Evolutionary conservation across 2,888 invertebrate species (phyloP), one percentile per base, ranked within the genome.

Genomic region (Julus scanicus): DNA sequence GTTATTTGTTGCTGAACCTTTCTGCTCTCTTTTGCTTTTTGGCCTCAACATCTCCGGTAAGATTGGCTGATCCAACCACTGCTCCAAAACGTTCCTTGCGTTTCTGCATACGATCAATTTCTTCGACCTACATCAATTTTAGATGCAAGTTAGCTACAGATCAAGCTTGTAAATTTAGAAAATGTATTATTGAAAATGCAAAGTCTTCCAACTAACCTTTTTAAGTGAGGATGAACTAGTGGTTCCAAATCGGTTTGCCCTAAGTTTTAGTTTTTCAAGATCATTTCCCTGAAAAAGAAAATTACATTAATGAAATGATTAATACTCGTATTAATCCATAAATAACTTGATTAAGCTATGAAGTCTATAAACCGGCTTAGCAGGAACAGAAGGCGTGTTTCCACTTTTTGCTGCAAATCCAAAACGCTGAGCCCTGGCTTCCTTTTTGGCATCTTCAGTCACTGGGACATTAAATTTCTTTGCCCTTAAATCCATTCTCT

Each of bases 1-100:
- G n/a, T 20, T 85, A 85, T 40, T 85, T 87, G 17, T 80, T 20
- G 6, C 80, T 44, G 29, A 87, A 87, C 20, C 87, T 44, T n/a
- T 87, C 87, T 17, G 87, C 87, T 39, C 87, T 57, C 53, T 87
- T 87, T 44, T 37, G 39, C 29, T 87, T 87, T 29, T 71, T 63
- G 11, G 39, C 87, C 17, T 87, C 85, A 11, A 85, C 48, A 40
- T 85, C 85, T 11, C 20, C 44, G 15, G 85, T 44, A 2, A 20
- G 15, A 17, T 15, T 85, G 4, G 85, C 20, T 5, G 40, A 8
- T n/a, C 17, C 87, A 9, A 71, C 71, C 9, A 57, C 48, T n/a
- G 71, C 71, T 17, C 87, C 87, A 80, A 87, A 87, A n/a, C 87
- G 63, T 40, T 57, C 87, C 48, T 87, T 87, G 8, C 87, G 87